These are phyloP conservation scores for Notospermus geniculatus DNA, from an alignment of 1,140 invertebrate genomes.

Conservation along the genomic window DNA sequence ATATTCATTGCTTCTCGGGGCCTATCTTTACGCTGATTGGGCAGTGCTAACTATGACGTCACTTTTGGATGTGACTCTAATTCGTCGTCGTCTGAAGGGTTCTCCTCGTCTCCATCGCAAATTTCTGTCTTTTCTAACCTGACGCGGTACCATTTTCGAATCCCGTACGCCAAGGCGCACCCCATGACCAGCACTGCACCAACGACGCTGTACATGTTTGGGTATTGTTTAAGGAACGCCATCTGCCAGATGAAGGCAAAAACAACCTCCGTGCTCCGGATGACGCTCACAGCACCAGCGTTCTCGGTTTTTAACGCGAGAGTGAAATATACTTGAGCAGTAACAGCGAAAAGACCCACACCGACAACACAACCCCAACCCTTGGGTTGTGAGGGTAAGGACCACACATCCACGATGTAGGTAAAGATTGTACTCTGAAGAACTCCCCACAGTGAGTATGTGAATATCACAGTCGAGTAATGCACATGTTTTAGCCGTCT, in stretches of 20 bases:
- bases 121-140: no score
- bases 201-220: background rate
- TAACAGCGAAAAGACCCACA: background rate
- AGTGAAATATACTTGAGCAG: background rate
- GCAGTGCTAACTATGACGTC: no score
- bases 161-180: slow-evolving; percentile 1
- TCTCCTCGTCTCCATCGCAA: no score
- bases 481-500: slow-evolving; percentile 1
- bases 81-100: no score
- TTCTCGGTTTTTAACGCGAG: slow-evolving; percentile 5
- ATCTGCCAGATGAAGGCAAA: slow-evolving; percentile 4
- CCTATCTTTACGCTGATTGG: no score
- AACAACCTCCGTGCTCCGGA: slow-evolving; percentile 3
- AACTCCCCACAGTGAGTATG: background rate
- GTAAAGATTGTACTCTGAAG: background rate
- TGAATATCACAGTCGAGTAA: slow-evolving; percentile 1
- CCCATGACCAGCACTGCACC: background rate
- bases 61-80: no score
- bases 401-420: background rate
- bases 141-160: background rate
- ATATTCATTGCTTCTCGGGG: no score
- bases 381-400: background rate
- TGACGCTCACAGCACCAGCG: background rate
- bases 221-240: background rate
- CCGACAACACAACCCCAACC: background rate